Percentiles rank a stretch among this genome's conserved stretches.
phyloP scores from a whole-genome alignment of 2,113 vertebrate species.

The Pedetes capensis region DNA sequence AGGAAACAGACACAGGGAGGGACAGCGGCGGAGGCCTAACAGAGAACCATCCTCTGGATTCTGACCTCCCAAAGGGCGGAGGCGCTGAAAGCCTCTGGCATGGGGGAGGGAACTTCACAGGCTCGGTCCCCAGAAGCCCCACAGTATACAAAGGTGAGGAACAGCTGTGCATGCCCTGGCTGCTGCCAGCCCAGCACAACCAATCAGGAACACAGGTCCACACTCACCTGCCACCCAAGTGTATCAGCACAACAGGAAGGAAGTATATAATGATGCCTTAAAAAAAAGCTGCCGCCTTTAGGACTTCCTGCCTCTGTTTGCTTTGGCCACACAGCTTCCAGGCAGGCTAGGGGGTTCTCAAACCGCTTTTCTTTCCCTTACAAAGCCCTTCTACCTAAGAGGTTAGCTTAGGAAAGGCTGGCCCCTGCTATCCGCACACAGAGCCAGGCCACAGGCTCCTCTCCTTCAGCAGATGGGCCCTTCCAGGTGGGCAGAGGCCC shows the following conservation, averaged over 20 bases:
- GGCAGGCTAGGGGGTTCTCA: not conserved
- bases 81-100: not conserved
- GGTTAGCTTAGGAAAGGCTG: not conserved
- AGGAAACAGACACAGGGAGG: not conserved
- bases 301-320: not conserved
- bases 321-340: not conserved
- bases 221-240: not conserved
- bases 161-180: not conserved
- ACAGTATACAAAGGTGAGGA: fast-evolving
- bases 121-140: not conserved
- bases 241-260: not conserved
- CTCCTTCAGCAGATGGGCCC: not conserved
- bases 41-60: not conserved
- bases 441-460: not conserved
- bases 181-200: not conserved
- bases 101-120: not conserved
- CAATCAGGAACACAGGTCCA: not conserved
- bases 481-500: not conserved
- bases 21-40: no score
- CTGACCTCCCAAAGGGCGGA: not conserved
- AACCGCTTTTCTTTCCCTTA: not conserved
- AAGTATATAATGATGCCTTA: not conserved
- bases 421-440: fast-evolving
- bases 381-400: not conserved
- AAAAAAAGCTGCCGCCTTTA: not conserved